Percentiles rank a stretch among this genome's conserved stretches.
These are phyloP conservation scores for Coleophora deauratella DNA, from an alignment of 2,888 invertebrate genomes.

Conservation along the genomic window DNA sequence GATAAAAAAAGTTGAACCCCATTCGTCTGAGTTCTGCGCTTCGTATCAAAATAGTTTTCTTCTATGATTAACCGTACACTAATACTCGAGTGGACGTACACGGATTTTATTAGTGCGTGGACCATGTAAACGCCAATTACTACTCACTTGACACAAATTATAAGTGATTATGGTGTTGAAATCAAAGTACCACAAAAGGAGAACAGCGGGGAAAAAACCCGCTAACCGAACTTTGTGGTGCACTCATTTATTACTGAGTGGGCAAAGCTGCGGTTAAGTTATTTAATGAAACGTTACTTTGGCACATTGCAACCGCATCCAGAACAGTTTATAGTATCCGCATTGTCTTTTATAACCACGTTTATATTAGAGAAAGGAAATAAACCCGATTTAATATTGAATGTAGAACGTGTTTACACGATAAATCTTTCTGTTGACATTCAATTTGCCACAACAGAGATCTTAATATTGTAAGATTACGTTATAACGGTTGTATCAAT, in stretches of 20 bases:
- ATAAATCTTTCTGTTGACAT: too few relatives aligned
- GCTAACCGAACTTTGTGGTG: slow-evolving; percentile 56
- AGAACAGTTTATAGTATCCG: slow-evolving; percentile 22
- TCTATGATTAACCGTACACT: slow-evolving; percentile 20
- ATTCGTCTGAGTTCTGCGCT: too few relatives aligned
- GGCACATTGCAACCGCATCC: slow-evolving; percentile 34
- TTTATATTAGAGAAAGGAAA: slow-evolving; percentile 1
- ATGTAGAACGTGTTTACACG: too few relatives aligned
- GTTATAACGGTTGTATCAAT: too few relatives aligned
- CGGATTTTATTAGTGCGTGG: slow-evolving; percentile 26
- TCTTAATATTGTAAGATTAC: too few relatives aligned
- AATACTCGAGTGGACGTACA: slow-evolving; percentile 25
- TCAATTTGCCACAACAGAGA: too few relatives aligned
- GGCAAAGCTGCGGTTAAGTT: slow-evolving; percentile 50
- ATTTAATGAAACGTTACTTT: slow-evolving; percentile 57
- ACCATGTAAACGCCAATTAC: slow-evolving; percentile 42
- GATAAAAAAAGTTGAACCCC: too few relatives aligned
- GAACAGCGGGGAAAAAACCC: slow-evolving; percentile 56
- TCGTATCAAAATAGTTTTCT: slow-evolving; percentile 9
- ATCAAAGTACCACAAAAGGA: slow-evolving; percentile 51
- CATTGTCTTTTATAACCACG: slow-evolving; percentile 25
- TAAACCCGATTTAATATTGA: too few relatives aligned
- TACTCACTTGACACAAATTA: slow-evolving; percentile 11
- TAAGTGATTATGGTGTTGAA: slow-evolving; percentile 48
- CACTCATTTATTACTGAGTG: slow-evolving; percentile 46